phyloP scores from a whole-genome alignment of 2,888 invertebrate species.

The Epistrophe eligans region DNA sequence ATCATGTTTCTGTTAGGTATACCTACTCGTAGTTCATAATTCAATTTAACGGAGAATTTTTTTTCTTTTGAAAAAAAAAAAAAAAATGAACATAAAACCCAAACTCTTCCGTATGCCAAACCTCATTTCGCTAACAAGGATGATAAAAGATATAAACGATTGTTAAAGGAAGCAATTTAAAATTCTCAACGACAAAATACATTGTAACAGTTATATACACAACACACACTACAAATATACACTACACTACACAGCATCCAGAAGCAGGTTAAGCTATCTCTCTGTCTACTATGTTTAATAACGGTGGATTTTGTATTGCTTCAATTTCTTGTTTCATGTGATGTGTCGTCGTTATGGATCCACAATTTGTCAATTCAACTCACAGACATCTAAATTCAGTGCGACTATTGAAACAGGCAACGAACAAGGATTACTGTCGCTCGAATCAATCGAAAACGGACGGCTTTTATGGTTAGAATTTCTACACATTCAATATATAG shows the following conservation, averaged over 20 bases:
- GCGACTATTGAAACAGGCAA: constrained; percentile 52
- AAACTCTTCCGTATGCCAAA: constrained; percentile 12
- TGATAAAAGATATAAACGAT: constrained; percentile 23
- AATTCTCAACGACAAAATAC: constrained; percentile 1
- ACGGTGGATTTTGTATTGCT: constrained; percentile 30
- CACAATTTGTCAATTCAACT: constrained; percentile 57
- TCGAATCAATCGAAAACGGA: constrained; percentile 60
- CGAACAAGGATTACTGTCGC: constrained; percentile 57
- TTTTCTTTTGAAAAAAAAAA: background rate
- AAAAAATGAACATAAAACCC: background rate
- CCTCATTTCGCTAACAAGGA: constrained; percentile 30
- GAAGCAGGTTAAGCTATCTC: background rate
- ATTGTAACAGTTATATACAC: background rate
- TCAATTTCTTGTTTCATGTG: constrained; percentile 2
- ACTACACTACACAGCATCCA: background rate
- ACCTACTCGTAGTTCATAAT: background rate
- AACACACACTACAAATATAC: too few relatives aligned
- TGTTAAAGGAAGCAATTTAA: constrained; percentile 37
- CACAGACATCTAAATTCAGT: constrained; percentile 54
- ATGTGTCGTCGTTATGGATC: constrained; percentile 42
- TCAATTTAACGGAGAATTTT: background rate
- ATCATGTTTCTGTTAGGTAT: background rate
- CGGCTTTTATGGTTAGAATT: constrained; percentile 34
- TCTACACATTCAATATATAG: background rate
- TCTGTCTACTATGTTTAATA: constrained; percentile 11